A percentile compares a stretch with the other conserved stretches of the same genome.
phyloP scores from a whole-genome alignment of 2,888 invertebrate genomes.

The Ectemnius cavifrons region DNA sequence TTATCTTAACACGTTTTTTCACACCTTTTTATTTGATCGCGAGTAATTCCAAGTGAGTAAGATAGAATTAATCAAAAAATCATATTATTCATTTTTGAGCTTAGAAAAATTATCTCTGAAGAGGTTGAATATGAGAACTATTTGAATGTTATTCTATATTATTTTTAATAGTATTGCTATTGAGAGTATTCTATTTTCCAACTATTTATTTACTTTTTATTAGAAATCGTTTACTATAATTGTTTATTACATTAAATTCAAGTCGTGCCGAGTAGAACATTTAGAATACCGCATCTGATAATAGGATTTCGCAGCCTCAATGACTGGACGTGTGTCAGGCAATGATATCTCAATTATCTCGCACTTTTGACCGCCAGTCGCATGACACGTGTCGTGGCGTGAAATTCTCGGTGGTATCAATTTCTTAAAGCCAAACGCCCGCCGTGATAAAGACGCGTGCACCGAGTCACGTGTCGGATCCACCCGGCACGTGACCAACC shows the following conservation, averaged over 20 bases:
- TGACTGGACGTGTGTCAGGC: slow-evolving; percentile 6
- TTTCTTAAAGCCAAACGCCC: slow-evolving; percentile 47
- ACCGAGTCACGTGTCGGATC: slow-evolving; percentile 43
- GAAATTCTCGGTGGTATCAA: slow-evolving; percentile 57
- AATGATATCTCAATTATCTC: slow-evolving; percentile 75
- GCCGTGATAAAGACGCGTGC: slow-evolving; percentile 63
- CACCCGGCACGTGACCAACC: slow-evolving; percentile 57
- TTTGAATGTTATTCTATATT: no score
- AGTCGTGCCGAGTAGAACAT: no score
- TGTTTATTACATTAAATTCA: no score
- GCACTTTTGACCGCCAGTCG: slow-evolving; percentile 41
- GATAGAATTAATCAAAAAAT: not conserved
- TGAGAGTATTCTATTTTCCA: no score
- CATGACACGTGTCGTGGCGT: slow-evolving; percentile 55
- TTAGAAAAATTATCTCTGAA: no score
- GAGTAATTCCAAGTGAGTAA: not conserved
- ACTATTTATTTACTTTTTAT: no score
- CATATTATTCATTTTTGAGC: not conserved
- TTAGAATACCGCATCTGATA: no score
- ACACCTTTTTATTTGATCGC: not conserved
- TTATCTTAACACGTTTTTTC: no score
- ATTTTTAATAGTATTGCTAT: no score
- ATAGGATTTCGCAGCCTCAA: no score
- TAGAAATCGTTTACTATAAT: no score
- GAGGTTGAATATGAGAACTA: no score